Percentiles rank a stretch among this genome's conserved stretches.
Evolutionary conservation across 23 tunicate species (phyloP).

Genomic region (Corella eumyota): DNA sequence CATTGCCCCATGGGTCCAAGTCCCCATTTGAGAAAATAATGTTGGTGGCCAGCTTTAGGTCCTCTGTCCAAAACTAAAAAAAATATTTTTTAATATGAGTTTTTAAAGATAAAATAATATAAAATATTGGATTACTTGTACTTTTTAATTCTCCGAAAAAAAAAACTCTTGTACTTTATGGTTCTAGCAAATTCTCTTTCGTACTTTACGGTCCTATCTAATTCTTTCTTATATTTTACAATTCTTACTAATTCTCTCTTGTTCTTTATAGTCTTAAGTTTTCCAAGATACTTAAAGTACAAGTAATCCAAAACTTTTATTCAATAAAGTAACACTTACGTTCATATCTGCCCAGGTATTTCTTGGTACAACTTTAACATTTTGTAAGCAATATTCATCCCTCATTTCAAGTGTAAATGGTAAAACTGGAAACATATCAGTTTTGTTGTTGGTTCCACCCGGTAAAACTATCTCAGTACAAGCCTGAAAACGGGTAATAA

Average conservation of each 20-base stretch:
- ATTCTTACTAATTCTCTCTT: no score
- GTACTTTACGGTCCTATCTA: no score
- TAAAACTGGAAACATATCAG: constrained; percentile 91
- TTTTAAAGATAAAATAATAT: no score
- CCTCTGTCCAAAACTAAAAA: constrained; percentile 63
- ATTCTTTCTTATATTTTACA: no score
- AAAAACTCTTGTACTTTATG: no score
- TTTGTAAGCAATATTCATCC: constrained; percentile 54
- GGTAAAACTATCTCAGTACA: constrained; percentile 93
- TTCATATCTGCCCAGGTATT: constrained; percentile 50
- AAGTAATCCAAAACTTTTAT: no score
- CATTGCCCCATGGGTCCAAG: constrained; percentile 94
- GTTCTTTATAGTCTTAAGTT: neutral
- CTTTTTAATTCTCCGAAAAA: neutral
- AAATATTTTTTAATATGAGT: neutral
- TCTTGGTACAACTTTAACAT: constrained; percentile 54
- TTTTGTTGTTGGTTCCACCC: constrained; percentile 70
- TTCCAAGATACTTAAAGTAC: no score
- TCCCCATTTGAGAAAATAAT: constrained; percentile 99
- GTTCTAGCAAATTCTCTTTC: no score
- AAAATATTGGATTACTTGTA: no score
- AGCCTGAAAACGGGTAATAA: constrained; percentile 25
- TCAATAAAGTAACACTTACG: no score
- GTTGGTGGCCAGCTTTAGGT: constrained; percentile 46
- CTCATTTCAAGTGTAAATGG: constrained; percentile 75